phyloP scores from a whole-genome alignment of 2,888 invertebrate species.

The Chloroclystis v-ata region DNA sequence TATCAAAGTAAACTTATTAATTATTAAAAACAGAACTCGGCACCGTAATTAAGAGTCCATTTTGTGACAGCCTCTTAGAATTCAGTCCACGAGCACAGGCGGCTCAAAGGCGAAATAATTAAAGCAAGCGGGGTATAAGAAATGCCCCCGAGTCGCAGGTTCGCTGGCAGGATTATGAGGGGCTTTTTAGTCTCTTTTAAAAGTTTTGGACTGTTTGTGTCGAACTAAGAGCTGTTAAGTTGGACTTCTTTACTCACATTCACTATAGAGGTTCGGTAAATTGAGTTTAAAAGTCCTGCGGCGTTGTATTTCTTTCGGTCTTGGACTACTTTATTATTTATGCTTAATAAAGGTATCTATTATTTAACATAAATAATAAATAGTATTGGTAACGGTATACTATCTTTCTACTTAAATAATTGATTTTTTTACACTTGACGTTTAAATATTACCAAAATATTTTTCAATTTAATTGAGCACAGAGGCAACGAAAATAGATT shows the following conservation, averaged over 20 bases:
- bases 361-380: no score
- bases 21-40: conserved; percentile 68
- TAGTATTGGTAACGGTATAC: no score
- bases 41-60: conserved; percentile 72
- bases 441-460: no score
- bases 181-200: conserved; percentile 5
- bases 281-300: no score
- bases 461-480: no score
- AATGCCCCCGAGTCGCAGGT: conserved; percentile 52
- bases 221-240: neutral
- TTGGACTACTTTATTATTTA: no score
- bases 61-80: conserved; percentile 73
- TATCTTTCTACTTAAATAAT: no score
- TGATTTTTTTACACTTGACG: no score
- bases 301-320: no score
- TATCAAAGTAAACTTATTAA: conserved; percentile 58
- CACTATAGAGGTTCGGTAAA: no score
- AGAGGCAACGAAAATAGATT: neutral
- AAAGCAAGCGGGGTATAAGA: conserved; percentile 65
- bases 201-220: neutral
- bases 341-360: no score
- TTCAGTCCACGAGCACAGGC: conserved; percentile 63
- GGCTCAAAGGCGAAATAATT: conserved; percentile 74
- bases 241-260: neutral
- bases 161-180: conserved; percentile 13